These are phyloP conservation scores for Hedya salicella DNA, from an alignment of 2,888 invertebrate species.

Conservation along the genomic window DNA sequence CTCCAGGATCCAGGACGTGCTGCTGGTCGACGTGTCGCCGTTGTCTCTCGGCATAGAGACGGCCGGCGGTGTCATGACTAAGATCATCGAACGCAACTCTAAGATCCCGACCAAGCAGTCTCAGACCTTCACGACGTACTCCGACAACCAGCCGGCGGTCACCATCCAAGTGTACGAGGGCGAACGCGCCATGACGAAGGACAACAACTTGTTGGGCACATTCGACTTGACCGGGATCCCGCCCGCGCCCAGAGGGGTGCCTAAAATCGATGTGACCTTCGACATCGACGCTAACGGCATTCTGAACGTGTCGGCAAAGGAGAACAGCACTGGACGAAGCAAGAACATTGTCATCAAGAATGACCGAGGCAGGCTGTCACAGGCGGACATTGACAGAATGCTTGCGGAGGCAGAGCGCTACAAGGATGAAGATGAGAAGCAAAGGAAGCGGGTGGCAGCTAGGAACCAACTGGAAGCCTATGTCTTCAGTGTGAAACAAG, in stretches of 20 bases:
- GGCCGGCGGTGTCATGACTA: slow-evolving; percentile 89
- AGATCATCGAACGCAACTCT: slow-evolving; percentile 87
- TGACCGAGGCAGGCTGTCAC: slow-evolving; percentile 89
- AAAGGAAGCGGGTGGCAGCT: slow-evolving; percentile 85
- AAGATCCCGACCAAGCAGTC: slow-evolving; percentile 87
- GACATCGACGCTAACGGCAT: slow-evolving; percentile 89
- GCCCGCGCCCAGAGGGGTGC: slow-evolving; percentile 85
- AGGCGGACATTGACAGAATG: slow-evolving; percentile 90
- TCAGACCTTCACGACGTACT: slow-evolving; percentile 88
- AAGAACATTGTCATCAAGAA: slow-evolving; percentile 90
- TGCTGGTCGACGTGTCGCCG: slow-evolving; percentile 81
- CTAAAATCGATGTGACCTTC: slow-evolving; percentile 86
- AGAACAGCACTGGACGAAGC: slow-evolving; percentile 83
- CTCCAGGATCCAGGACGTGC: slow-evolving; percentile 86
- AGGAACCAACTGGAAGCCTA: slow-evolving; percentile 86
- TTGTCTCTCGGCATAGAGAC: slow-evolving; percentile 89
- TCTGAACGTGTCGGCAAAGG: slow-evolving; percentile 90
- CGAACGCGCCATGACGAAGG: slow-evolving; percentile 89
- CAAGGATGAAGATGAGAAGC: slow-evolving; percentile 86
- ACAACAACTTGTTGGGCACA: slow-evolving; percentile 86
- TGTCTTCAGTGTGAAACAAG: slow-evolving; percentile 87
- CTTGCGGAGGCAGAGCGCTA: slow-evolving; percentile 87
- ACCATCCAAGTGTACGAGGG: slow-evolving; percentile 88
- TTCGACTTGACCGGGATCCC: slow-evolving; percentile 86
- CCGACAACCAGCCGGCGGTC: slow-evolving; percentile 90